Evolutionary conservation across 2,113 vertebrate species (phyloP), one percentile per base, ranked within the genome.

Genomic region (Albula glossodonta): DNA sequence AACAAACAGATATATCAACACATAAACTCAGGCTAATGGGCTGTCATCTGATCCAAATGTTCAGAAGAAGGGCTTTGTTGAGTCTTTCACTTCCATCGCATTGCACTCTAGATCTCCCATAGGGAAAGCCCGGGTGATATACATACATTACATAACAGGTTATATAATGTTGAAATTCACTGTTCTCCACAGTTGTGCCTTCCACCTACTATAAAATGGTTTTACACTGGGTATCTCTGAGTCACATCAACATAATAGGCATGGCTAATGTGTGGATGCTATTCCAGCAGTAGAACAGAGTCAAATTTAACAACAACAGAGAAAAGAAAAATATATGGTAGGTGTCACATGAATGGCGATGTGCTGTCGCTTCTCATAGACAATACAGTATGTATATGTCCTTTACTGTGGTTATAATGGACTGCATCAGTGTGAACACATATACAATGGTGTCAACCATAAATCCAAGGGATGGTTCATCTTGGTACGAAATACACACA

Each of bases 91-190:
- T 49, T 80, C 53, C 74, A 50, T 78, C 60, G 31, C 78, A 84
- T 78, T 84, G 12, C 31, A 78, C 25, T 52, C 70, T 49, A 78
- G 51, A 31, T 52, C 49, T 53, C 51, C n/a, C 66, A 78, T 1
- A 41, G 83, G 70, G 49, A 77, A 78, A 51, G 22, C 83, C 66
- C 49, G 8, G 50, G 1, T 50, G 41, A 49, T 57, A 80, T 80
- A 60, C 19, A 22, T 31, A 60, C 52, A 41, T 85, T 85, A 85
- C 84, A 85, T 85, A 85, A 85, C 74, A 17, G 19, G 51, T 85
- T 85, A 85, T 78, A 85, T 85, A 85, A 85, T 49, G 77, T 11
- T 80, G 84, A 85, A 80, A 85, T 50, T 85, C 77, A 19, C 84
- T 80, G 51, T 60, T 85, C 84, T 52, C 84, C 77, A 48, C 84